Evolutionary conservation across 2,113 vertebrate species (phyloP), one percentile per base, ranked within the genome.

Genomic region (Aspidoscelis tigris): DNA sequence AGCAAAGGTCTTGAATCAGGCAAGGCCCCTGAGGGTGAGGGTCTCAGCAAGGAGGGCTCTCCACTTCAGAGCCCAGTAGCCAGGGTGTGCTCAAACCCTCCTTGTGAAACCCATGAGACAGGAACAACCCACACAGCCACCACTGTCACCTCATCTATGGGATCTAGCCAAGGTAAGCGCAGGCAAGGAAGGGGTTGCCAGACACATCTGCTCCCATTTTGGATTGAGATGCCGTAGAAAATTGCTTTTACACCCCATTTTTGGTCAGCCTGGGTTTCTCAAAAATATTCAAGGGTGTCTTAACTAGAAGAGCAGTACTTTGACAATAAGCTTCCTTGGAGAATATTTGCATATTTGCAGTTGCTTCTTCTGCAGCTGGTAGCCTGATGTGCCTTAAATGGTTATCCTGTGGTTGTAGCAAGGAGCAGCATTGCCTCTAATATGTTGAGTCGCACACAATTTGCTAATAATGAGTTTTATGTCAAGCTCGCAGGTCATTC

Each of bases 121-220:
- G 96, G 96, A 81, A 98, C 97, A 87, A 98, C 97, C 26, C 97
- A 97, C 90, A 97, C 97, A 0, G 93, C 96, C 75, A 96, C 96
- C 43, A 96, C 95, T 0, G 94, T 95, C 70, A 95, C 95, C 73
- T 95, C 97, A 66, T 97, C 87, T 88, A 96, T 97, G 96, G 96
- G 94, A 20, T 87, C 90, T 2, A 96, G 96, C 70, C 97, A 97
- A 90, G 94, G 95, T 94, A 79, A 89, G 92, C 33, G 24, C 75
- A 69, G 39, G 22, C 11, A 5, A 22, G 58, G 16, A 44, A 22
- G 22, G 33, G 14, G 4, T 3, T 24, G 16, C 61, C 41, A 55
- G 26, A 5, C 22, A 3, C 0, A 39, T 24, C n/a, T 50, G 2
- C 33, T 66, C 2, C 61, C 2, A 9, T 53, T 11, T 41, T 68